Evolutionary conservation across 2,113 vertebrate species (phyloP).

Genomic region (Pontoporia blainvillei): DNA sequence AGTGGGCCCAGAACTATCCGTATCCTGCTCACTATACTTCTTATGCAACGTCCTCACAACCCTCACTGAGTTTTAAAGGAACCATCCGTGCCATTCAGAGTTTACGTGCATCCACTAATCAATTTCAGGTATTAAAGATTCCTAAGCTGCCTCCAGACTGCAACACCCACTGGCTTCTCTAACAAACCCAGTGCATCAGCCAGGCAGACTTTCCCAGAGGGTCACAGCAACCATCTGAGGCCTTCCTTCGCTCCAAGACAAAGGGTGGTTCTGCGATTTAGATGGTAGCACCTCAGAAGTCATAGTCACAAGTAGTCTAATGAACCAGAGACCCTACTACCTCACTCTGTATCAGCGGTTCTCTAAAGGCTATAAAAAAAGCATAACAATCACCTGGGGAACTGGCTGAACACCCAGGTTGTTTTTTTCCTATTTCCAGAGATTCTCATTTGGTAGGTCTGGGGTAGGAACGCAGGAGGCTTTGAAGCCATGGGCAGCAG

Average conservation of each 20-base stretch:
- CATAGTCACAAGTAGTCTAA: background rate
- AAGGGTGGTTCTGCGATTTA: background rate
- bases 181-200: background rate
- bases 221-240: background rate
- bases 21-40: background rate
- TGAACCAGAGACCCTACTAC: background rate
- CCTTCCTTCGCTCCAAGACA: background rate
- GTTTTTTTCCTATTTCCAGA: background rate
- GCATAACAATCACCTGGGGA: background rate
- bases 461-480: background rate
- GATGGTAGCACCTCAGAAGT: background rate
- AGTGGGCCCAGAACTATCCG: background rate
- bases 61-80: background rate
- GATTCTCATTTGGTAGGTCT: background rate
- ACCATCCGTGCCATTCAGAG: background rate
- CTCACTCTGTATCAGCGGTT: background rate
- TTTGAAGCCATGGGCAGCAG: background rate
- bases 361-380: background rate
- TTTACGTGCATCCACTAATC: background rate
- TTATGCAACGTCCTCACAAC: background rate
- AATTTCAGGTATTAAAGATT: background rate
- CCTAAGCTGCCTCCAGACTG: background rate
- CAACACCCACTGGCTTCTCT: fast-evolving
- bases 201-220: background rate
- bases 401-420: background rate